These are phyloP conservation scores for Rhyacichthys aspro DNA, from an alignment of 2,797 vertebrate genomes.

Conservation along the genomic window DNA sequence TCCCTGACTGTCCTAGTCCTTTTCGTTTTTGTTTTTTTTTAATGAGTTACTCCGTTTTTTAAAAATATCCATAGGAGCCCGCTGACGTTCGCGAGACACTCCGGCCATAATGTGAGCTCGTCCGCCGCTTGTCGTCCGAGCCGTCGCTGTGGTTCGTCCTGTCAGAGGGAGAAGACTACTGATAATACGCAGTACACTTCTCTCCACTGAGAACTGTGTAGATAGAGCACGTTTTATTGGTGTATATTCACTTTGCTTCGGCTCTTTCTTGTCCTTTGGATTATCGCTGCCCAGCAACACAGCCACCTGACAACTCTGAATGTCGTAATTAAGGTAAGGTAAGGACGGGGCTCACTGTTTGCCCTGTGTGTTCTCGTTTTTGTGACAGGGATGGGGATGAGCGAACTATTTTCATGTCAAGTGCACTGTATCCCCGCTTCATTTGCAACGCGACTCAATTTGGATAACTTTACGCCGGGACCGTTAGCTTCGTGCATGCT, in stretches of 20 bases:
- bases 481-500: constrained; percentile 27
- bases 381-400: not conserved
- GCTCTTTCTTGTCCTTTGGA: constrained; percentile 63
- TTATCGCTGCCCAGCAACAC: constrained; percentile 82
- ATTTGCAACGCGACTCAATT: constrained; percentile 22
- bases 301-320: constrained; percentile 83
- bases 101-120: constrained; percentile 72
- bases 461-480: constrained; percentile 59
- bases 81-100: constrained; percentile 54
- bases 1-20: constrained; percentile 76
- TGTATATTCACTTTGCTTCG: constrained; percentile 60
- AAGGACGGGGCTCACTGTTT: constrained; percentile 48
- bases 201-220: constrained; percentile 76
- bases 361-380: constrained; percentile 32
- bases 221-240: constrained; percentile 48
- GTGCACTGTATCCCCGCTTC: constrained; percentile 11
- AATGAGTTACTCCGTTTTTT: constrained; percentile 60
- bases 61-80: constrained; percentile 28
- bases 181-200: constrained; percentile 76
- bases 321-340: constrained; percentile 86
- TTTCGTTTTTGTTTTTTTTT: constrained; percentile 82
- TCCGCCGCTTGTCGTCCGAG: constrained; percentile 61
- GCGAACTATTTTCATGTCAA: not conserved
- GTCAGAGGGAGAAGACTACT: constrained; percentile 69
- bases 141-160: constrained; percentile 65